phyloP scores from a whole-genome alignment of 2,797 vertebrate species.

The Gymnothorax reevesii region DNA sequence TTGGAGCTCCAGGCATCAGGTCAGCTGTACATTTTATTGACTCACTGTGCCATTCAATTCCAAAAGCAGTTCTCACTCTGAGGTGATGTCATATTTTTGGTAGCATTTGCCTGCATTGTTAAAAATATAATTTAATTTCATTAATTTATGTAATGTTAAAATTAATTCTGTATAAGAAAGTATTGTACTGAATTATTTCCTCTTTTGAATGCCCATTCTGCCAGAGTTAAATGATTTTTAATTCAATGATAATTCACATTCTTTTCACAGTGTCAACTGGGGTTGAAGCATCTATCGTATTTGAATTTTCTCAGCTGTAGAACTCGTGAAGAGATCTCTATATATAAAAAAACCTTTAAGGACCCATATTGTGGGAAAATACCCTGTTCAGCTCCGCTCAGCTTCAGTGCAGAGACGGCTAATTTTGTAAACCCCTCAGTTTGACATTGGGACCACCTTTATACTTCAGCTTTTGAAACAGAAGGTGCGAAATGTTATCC shows the following conservation, averaged over 20 bases:
- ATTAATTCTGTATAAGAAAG: background rate
- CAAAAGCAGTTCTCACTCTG: background rate
- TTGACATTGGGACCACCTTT: no score
- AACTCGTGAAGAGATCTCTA: background rate
- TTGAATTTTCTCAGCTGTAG: background rate
- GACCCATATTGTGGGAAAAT: no score
- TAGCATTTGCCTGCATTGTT: background rate
- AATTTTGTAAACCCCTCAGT: no score
- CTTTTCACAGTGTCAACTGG: no score
- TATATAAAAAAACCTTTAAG: no score
- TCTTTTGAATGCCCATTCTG: background rate
- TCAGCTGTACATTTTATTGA: background rate
- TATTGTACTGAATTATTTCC: background rate
- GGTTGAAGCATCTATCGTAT: no score
- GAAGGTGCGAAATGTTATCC: no score
- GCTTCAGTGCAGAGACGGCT: no score
- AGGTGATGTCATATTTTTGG: background rate
- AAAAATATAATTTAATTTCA: background rate
- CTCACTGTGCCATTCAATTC: background rate
- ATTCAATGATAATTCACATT: no score
- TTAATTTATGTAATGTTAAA: background rate
- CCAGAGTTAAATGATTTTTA: no score
- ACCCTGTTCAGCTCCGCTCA: no score
- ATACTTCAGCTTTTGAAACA: no score
- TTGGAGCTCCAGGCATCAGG: background rate